These are phyloP conservation scores for Lagria hirta DNA, from an alignment of 2,888 invertebrate species.

Conservation along the genomic window DNA sequence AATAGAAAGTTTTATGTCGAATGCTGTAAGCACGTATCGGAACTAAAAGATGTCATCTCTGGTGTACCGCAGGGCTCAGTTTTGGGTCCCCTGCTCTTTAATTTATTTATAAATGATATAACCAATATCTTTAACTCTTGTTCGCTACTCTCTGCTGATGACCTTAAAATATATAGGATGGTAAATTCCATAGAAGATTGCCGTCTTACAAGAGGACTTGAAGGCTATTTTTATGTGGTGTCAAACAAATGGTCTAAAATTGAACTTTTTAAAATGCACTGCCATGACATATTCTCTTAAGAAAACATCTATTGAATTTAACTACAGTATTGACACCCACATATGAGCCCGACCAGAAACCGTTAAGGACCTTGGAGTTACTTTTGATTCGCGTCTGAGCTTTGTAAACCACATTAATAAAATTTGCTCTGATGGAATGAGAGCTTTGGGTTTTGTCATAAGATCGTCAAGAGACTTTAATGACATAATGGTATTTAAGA, in stretches of 20 bases:
- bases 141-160: neutral
- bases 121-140: neutral
- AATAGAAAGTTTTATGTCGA: conserved; percentile 21
- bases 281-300: no score
- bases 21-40: conserved; percentile 11
- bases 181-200: no score
- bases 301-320: no score
- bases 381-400: neutral
- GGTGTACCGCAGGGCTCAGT: conserved; percentile 31
- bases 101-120: conserved; percentile 26
- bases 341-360: no score
- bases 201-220: no score
- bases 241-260: no score
- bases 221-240: no score
- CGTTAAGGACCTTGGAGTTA: no score
- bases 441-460: conserved; percentile 5
- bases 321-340: no score
- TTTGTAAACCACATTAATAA: conserved; percentile 1
- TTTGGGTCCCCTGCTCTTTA: conserved; percentile 29
- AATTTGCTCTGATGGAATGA: neutral
- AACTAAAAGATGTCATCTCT: conserved; percentile 1
- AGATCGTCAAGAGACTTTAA: neutral
- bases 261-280: no score
- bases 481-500: neutral
- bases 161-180: neutral